phyloP scores from a whole-genome alignment of 2,113 vertebrate species.

The Tretioscincus oriximinensis region DNA sequence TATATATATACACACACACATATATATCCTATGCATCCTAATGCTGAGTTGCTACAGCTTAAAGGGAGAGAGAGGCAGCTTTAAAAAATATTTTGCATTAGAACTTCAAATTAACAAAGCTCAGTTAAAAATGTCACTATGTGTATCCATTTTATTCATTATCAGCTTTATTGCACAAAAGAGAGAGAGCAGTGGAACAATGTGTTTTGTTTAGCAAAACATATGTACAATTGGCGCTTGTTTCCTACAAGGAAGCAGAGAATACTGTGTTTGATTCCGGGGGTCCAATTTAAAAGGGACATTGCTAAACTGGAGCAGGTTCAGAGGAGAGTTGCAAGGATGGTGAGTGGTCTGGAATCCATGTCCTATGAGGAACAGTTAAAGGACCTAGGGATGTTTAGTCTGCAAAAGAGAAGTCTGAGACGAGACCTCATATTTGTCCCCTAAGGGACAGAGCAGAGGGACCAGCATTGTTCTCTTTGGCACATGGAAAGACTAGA shows the following conservation, averaged over 20 bases:
- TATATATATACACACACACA: conserved; percentile 55
- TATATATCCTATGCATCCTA: background rate
- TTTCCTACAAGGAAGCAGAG: background rate
- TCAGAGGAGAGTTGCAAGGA: no score
- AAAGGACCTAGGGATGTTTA: no score
- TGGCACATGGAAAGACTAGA: no score
- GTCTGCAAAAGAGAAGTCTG: no score
- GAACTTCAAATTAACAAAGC: conserved; percentile 48
- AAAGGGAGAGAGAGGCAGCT: conserved; percentile 27
- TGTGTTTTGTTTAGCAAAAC: background rate
- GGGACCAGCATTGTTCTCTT: no score
- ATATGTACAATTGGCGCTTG: background rate
- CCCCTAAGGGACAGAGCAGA: no score
- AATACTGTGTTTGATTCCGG: background rate
- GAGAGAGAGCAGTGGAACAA: background rate
- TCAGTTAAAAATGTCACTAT: conserved; percentile 60
- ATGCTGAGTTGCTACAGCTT: no score
- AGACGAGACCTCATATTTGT: no score
- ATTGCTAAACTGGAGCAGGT: no score
- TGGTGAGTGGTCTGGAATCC: no score
- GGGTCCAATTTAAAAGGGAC: no score
- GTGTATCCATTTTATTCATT: background rate
- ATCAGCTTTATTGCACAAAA: background rate
- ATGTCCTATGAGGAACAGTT: no score
- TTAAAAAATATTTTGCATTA: conserved; percentile 47